Conservation (phyloP, 2,888 invertebrate genomes). For the Rosalia funebris region DNA sequence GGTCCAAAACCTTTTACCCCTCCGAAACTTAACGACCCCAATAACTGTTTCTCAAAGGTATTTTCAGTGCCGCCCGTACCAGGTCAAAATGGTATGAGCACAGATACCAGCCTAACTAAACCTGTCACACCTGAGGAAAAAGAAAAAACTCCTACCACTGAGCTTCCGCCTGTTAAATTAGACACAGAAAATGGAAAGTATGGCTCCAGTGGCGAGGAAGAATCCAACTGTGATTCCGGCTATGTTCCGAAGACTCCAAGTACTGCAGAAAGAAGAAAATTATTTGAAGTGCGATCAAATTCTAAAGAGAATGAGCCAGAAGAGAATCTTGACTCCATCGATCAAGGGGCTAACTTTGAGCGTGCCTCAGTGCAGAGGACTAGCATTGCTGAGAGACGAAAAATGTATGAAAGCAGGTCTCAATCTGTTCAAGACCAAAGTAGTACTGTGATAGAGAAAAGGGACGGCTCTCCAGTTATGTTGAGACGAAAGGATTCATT, state of each 20-base stretch:
- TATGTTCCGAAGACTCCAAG: constrained; percentile 80
- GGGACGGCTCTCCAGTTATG: constrained; percentile 77
- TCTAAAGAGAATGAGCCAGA: constrained; percentile 61
- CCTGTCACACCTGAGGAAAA: constrained; percentile 28
- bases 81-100: constrained; percentile 53
- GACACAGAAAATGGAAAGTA: constrained; percentile 69
- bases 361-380: constrained; percentile 72
- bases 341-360: constrained; percentile 68
- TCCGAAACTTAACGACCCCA: constrained; percentile 76
- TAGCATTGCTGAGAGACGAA: constrained; percentile 81
- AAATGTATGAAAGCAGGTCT: constrained; percentile 72
- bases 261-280: constrained; percentile 81
- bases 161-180: constrained; percentile 32
- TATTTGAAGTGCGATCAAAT: constrained; percentile 69
- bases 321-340: constrained; percentile 66
- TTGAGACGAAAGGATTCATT: constrained; percentile 77
- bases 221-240: constrained; percentile 72
- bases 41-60: constrained; percentile 78
- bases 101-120: constrained; percentile 19
- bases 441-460: constrained; percentile 69
- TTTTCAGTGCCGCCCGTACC: constrained; percentile 84
- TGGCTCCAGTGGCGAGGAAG: constrained; percentile 71
- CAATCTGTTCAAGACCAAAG: constrained; percentile 40
- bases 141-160: constrained; percentile 38
- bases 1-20: constrained; percentile 89